These are phyloP conservation scores for Dryobates pubescens DNA, from an alignment of 2,797 vertebrate genomes.

Conservation along the genomic window DNA sequence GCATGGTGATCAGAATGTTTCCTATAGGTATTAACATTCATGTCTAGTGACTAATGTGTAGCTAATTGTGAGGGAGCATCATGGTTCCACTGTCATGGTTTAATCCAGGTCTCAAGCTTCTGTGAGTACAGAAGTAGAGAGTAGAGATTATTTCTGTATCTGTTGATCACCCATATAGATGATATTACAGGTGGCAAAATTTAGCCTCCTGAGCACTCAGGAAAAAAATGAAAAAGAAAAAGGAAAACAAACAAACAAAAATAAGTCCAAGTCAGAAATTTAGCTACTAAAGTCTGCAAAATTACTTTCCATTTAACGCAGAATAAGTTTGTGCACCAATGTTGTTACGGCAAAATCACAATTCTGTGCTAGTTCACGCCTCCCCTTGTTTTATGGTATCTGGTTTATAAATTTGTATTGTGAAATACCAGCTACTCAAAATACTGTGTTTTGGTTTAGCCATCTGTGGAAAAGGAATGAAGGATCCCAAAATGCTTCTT, in stretches of 20 bases:
- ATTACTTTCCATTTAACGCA: neutral
- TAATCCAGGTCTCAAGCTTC: conserved; percentile 27
- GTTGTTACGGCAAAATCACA: neutral
- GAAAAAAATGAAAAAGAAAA: neutral
- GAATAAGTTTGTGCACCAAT: neutral
- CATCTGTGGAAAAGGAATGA: neutral
- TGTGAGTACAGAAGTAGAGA: neutral
- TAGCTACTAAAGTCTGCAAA: neutral
- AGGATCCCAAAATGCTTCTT: neutral
- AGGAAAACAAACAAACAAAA: no score
- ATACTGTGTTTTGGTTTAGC: neutral
- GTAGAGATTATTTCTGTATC: conserved; percentile 12
- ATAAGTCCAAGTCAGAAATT: neutral
- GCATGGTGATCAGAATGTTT: neutral
- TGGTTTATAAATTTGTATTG: neutral
- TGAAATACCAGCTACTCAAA: neutral
- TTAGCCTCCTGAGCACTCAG: neutral
- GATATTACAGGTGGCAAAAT: neutral
- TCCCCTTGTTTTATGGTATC: neutral
- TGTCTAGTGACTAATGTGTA: neutral
- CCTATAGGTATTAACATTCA: conserved; percentile 7
- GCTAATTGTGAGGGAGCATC: neutral
- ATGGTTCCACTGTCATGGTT: neutral
- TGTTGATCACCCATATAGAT: neutral
- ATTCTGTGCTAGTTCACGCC: neutral